Conservation (phyloP, 2,113 vertebrate genomes). For the Pelodiscus sinensis region DNA sequence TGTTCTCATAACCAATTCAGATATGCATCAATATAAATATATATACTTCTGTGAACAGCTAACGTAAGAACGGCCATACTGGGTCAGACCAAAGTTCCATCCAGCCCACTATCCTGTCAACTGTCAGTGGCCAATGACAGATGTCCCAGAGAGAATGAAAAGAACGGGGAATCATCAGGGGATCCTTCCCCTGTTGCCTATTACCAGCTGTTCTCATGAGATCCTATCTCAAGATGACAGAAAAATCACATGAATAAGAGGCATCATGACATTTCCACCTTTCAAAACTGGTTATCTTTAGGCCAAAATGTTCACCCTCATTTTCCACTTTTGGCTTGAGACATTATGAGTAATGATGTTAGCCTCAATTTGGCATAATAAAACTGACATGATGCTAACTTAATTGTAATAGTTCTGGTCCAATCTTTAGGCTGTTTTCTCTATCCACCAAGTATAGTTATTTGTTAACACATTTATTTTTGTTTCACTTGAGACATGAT, state of each 20-base stretch:
- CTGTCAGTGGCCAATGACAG: no score
- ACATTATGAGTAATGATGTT: background rate
- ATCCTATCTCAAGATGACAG: background rate
- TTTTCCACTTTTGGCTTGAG: conserved; percentile 20
- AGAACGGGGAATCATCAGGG: no score
- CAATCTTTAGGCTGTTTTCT: conserved; percentile 19
- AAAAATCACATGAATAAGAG: conserved; percentile 53
- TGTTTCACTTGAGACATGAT: conserved; percentile 15
- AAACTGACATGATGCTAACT: background rate
- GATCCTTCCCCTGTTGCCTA: no score
- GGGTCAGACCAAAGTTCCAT: no score
- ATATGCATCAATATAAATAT: background rate
- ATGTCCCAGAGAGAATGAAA: no score
- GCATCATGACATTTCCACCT: conserved; percentile 36
- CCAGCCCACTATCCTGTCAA: no score
- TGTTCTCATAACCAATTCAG: background rate
- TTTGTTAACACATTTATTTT: background rate
- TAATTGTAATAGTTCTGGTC: background rate
- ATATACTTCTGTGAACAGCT: background rate
- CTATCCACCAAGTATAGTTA: background rate
- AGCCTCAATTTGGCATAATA: background rate
- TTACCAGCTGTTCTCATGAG: background rate
- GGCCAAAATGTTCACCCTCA: conserved; percentile 41
- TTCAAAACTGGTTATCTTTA: conserved; percentile 6
- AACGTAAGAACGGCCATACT: no score